Evolutionary conservation across 1,140 invertebrate genomes (phyloP).

Genomic region (Hyles euphorbiae): DNA sequence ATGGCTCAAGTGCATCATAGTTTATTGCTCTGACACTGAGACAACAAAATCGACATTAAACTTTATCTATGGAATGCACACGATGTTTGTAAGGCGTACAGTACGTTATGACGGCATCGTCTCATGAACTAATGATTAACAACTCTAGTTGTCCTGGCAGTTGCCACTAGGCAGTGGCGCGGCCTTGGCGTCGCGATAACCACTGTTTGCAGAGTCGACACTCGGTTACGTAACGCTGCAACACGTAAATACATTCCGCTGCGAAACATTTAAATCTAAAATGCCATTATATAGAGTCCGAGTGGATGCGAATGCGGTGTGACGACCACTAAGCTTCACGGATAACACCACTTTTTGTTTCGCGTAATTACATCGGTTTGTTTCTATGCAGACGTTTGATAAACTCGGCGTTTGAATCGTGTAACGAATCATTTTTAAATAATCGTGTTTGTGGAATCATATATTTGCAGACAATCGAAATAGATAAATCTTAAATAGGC

Average conservation of each 20-base stretch:
- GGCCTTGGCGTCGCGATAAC: conserved; percentile 56
- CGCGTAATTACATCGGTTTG: background rate
- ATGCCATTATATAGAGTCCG: conserved; percentile 2
- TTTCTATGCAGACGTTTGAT: no score
- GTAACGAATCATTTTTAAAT: background rate
- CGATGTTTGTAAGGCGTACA: conserved; percentile 12
- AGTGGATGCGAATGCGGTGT: conserved; percentile 1
- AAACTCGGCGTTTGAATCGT: no score
- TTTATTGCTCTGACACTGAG: no score
- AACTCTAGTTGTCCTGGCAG: conserved; percentile 32
- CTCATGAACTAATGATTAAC: conserved; percentile 35
- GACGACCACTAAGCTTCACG: background rate
- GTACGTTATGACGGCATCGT: conserved; percentile 21
- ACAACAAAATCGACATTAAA: conserved; percentile 19
- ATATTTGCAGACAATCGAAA: no score
- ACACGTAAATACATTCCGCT: conserved; percentile 2
- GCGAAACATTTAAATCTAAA: conserved; percentile 3
- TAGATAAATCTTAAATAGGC: no score
- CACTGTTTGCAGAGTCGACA: conserved; percentile 31
- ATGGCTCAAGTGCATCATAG: no score
- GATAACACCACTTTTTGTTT: conserved; percentile 4
- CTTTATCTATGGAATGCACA: conserved; percentile 40
- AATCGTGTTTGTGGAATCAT: background rate
- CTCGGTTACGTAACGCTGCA: conserved; percentile 36
- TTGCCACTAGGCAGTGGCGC: conserved; percentile 5